These are phyloP conservation scores for Propithecus deckenii DNA, from an alignment of 2,797 vertebrate genomes.

Conservation along the genomic window DNA sequence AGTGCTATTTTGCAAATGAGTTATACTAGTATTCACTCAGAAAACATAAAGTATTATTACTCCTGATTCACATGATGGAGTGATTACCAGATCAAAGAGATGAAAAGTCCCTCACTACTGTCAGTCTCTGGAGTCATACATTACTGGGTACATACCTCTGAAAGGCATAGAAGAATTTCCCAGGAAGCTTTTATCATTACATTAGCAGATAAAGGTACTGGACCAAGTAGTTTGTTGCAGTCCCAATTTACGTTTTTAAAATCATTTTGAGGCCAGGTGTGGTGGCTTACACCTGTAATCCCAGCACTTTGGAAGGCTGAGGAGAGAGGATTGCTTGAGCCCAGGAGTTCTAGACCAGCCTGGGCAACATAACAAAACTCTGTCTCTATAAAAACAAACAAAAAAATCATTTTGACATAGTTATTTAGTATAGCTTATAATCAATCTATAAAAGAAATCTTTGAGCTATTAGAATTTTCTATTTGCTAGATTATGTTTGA, in stretches of 20 bases:
- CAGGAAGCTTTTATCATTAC: background rate
- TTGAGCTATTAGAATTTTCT: slow-evolving; percentile 2
- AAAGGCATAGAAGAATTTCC: background rate
- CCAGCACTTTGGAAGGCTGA: background rate
- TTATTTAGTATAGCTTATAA: background rate
- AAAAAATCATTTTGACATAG: background rate
- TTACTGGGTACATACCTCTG: background rate
- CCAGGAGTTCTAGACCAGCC: background rate
- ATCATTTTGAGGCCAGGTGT: background rate
- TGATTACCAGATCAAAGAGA: background rate
- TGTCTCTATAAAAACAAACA: background rate
- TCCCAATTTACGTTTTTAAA: background rate
- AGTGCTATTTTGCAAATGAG: background rate
- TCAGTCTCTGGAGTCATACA: background rate
- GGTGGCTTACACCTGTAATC: background rate
- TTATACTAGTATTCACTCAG: slow-evolving; percentile 19
- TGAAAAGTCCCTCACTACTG: background rate
- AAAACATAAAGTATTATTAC: background rate
- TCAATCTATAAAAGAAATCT: background rate
- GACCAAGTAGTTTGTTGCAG: background rate
- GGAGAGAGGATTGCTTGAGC: background rate
- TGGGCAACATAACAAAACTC: background rate
- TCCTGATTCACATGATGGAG: background rate
- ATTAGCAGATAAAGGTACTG: background rate
- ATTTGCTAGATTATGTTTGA: background rate